A percentile compares a stretch with the other conserved stretches of the same genome.
Conservation (phyloP, 2,888 invertebrate species). For the Notocelia uddmanniana region DNA sequence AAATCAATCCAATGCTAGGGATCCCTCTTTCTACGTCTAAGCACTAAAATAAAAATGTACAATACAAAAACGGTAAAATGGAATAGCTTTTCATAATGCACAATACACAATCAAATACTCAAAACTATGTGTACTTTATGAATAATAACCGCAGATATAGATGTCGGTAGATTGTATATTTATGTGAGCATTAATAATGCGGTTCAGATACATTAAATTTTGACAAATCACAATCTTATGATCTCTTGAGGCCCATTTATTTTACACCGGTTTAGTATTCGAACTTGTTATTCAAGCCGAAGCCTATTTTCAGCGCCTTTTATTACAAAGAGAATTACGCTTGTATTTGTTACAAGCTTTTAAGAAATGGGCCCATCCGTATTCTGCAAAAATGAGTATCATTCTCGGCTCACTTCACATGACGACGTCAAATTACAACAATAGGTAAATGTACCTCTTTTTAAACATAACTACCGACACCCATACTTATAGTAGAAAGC, state of each 20-base stretch:
- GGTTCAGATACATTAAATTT: neutral
- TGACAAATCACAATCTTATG: too few species aligned
- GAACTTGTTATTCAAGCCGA: too few species aligned
- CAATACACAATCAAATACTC: conserved; percentile 32
- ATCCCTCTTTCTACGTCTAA: conserved; percentile 26
- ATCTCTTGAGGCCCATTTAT: too few species aligned
- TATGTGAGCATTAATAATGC: neutral
- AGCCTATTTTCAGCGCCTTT: too few species aligned
- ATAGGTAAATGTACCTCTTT: neutral
- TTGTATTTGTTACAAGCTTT: too few species aligned
- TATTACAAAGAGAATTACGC: too few species aligned
- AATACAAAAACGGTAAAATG: conserved; percentile 45
- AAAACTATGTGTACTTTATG: conserved; percentile 58
- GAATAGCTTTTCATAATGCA: conserved; percentile 15
- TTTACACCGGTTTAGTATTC: too few species aligned
- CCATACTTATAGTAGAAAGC: conserved; percentile 24
- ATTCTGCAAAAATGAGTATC: too few species aligned
- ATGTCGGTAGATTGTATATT: conserved; percentile 10
- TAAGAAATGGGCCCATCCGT: too few species aligned
- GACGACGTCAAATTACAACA: neutral
- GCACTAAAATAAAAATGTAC: conserved; percentile 58
- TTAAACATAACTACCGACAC: conserved; percentile 19
- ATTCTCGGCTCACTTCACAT: too few species aligned
- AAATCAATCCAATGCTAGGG: conserved; percentile 35
- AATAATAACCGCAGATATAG: conserved; percentile 53